Percentiles rank a stretch among this genome's conserved stretches.
phyloP scores from a whole-genome alignment of 2,113 vertebrate genomes.

The Parus major region DNA sequence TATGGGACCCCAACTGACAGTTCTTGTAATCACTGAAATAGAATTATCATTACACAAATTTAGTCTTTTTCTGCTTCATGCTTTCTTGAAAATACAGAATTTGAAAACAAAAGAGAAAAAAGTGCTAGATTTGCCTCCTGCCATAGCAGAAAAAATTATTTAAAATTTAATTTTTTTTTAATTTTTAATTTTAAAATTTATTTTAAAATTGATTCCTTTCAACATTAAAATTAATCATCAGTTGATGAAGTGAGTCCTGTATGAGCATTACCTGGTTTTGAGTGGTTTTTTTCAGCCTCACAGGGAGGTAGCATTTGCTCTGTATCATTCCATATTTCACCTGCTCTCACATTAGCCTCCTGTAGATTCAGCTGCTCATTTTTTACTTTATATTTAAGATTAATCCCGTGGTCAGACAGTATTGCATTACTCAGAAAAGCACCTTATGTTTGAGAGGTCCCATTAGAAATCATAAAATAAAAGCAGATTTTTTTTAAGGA shows the following conservation, averaged over 20 bases:
- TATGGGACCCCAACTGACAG: background rate
- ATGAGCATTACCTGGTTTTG: background rate
- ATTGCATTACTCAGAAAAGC: conserved; percentile 42
- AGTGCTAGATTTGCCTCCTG: background rate
- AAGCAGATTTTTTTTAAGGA: conserved; percentile 47
- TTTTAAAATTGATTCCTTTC: background rate
- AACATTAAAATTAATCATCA: background rate
- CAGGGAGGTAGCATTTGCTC: background rate
- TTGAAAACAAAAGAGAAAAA: background rate
- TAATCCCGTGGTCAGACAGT: conserved; percentile 8
- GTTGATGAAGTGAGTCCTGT: background rate
- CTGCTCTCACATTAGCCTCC: background rate
- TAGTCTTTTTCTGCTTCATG: background rate
- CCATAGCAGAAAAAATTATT: background rate
- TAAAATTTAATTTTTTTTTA: no score
- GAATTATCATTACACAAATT: background rate
- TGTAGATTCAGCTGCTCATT: background rate
- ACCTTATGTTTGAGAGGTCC: conserved; percentile 24
- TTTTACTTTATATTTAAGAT: conserved; percentile 36
- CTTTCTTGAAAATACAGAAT: background rate
- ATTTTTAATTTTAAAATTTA: no score
- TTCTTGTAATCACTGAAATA: background rate
- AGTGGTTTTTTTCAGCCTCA: background rate
- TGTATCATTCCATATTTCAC: background rate
- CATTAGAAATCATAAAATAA: conserved; percentile 19